Evolutionary conservation across 2,888 invertebrate genomes (phyloP), one percentile per base, ranked within the genome.

Genomic region (Eupeodes latifasciatus): DNA sequence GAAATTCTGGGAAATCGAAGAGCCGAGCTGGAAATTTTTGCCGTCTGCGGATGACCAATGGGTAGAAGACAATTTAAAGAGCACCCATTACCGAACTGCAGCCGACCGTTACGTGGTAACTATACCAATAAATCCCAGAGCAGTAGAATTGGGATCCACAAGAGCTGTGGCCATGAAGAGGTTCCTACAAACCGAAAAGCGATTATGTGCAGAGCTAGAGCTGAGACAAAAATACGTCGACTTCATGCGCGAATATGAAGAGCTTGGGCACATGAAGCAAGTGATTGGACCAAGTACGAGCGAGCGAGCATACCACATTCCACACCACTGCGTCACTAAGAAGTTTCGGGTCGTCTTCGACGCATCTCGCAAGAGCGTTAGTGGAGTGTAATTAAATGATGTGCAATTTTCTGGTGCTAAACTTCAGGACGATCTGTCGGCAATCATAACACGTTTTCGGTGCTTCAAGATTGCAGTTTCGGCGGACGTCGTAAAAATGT

Each of bases 61-160:
- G 74, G 55, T 74, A n/a, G 80, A 81, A 44, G 16, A 47, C 4
- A 81, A 81, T 19, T 81, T 81, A n/a, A 49, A 19, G n/a, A 64
- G 6, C 9, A 72, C 72, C 3, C 14, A 62, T 47, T 79, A 34
- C 16, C 44, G 79, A 34, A 49, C 55, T 19, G 12, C 74, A 44
- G 11, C 74, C 6, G 74, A 27, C 9, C 44, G 71, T 14, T 62
- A 80, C 16, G 72, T 62, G 3, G 71, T 80, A 3, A 72, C 72
- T 10, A 71, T 72, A 19, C 67, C 78, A 4, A 57, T 67, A 9
- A 78, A 78, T 44, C 78, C n/a, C 49, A 27, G 2, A n/a, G 67
- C 69, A 16, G 16, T 19, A 6, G 47, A 14, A 7, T 55, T 64
- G 19, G 44, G 64, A 5, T 53, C 55, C 51, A 14, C 62, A 12